Percentiles rank a stretch among this genome's conserved stretches.
Evolutionary conservation across 1,140 invertebrate species (phyloP).

Genomic region (Ericerus pela): DNA sequence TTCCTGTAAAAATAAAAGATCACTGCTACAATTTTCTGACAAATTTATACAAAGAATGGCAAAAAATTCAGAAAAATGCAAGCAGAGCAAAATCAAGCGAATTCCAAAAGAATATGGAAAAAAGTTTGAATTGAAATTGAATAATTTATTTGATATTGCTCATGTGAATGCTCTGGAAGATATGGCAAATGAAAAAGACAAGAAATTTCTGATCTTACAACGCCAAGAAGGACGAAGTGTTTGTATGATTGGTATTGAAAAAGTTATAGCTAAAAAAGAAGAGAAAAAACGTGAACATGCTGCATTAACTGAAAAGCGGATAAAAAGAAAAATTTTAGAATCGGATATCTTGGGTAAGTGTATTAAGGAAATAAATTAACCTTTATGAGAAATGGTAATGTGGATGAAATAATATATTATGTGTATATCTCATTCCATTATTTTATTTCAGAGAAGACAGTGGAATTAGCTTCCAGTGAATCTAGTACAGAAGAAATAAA

Average conservation of each 20-base stretch:
- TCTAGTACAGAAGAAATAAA: too few relatives aligned
- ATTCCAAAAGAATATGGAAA: constrained; percentile 16
- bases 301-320: too few relatives aligned
- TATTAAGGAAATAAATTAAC: too few relatives aligned
- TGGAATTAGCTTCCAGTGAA: too few relatives aligned
- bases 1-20: constrained; percentile 10
- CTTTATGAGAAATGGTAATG: too few relatives aligned
- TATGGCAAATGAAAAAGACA: constrained; percentile 19
- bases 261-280: constrained; percentile 3
- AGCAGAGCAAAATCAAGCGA: constrained; percentile 3
- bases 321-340: too few relatives aligned
- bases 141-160: constrained; percentile 25
- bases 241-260: constrained; percentile 12
- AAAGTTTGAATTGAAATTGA: constrained; percentile 18
- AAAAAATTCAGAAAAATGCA: constrained; percentile 17
- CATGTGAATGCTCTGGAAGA: constrained; percentile 21
- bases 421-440: too few relatives aligned
- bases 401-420: too few relatives aligned
- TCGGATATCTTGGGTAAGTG: too few relatives aligned
- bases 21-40: constrained; percentile 19
- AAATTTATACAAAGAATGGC: constrained; percentile 18
- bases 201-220: constrained; percentile 18
- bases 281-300: constrained; percentile 7
- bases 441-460: too few relatives aligned
- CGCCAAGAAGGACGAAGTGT: constrained; percentile 12